phyloP scores from a whole-genome alignment of 2,888 invertebrate species.

The Strigamia maritima region DNA sequence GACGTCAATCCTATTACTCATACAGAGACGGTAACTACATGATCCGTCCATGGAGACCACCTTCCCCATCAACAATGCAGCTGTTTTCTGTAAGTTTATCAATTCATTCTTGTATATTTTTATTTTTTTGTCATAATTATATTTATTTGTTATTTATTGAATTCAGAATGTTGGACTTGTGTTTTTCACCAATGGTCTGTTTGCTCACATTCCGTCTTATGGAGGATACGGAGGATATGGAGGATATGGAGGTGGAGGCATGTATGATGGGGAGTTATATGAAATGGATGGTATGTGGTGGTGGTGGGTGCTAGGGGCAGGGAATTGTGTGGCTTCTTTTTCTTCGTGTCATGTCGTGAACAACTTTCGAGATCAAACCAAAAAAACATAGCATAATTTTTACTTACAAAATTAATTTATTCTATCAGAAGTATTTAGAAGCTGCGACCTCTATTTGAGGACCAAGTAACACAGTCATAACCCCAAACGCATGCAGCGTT shows the following conservation, averaged over 20 bases:
- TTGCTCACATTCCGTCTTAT: not conserved
- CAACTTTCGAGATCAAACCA: not conserved
- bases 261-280: not conserved
- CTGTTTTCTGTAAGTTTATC: slow-evolving; percentile 27
- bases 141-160: slow-evolving; percentile 13
- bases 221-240: slow-evolving; percentile 7
- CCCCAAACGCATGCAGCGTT: too few species aligned
- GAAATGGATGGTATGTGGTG: not conserved
- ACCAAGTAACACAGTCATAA: too few species aligned
- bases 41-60: slow-evolving; percentile 43
- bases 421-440: too few species aligned
- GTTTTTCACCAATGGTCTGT: slow-evolving; percentile 68
- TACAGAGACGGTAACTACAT: not conserved
- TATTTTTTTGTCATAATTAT: not conserved
- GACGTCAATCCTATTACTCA: slow-evolving; percentile 6
- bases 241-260: slow-evolving; percentile 8
- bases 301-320: not conserved
- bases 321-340: not conserved
- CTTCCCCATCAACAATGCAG: slow-evolving; percentile 42
- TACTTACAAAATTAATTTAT: too few species aligned
- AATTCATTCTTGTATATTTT: not conserved
- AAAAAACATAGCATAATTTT: too few species aligned
- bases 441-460: too few species aligned
- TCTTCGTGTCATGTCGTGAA: not conserved
- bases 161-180: slow-evolving; percentile 73